These are phyloP conservation scores for Sebastes hopkinsi DNA, from an alignment of 2,797 vertebrate species.

Conservation along the genomic window DNA sequence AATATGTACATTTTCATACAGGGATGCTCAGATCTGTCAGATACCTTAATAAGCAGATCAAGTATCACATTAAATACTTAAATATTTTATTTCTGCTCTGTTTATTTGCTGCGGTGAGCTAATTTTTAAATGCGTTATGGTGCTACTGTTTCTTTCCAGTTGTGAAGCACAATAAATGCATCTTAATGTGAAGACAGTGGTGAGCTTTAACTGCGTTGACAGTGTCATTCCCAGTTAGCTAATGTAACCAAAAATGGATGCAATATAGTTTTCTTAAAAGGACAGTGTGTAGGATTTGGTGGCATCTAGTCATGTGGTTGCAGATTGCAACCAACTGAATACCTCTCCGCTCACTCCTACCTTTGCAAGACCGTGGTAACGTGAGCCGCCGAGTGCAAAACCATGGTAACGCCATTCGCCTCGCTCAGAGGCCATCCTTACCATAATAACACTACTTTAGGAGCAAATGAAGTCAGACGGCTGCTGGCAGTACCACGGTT, in stretches of 20 bases:
- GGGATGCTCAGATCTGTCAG: background rate
- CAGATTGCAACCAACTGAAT: no score
- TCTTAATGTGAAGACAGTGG: background rate
- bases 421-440: no score
- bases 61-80: background rate
- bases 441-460: no score
- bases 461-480: no score
- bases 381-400: no score
- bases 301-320: no score
- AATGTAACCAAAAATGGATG: background rate
- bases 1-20: background rate
- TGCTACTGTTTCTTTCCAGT: background rate
- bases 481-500: no score
- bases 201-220: background rate
- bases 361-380: no score
- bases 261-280: background rate
- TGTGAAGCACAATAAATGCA: background rate
- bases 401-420: no score
- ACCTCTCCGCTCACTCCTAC: no score
- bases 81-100: background rate
- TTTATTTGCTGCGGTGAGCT: background rate
- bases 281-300: no score
- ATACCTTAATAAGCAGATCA: background rate
- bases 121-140: background rate
- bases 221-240: background rate